Percentiles rank a stretch among this genome's conserved stretches.
Evolutionary conservation across 2,797 vertebrate species (phyloP).

Genomic region (Pipistrellus pygmaeus): DNA sequence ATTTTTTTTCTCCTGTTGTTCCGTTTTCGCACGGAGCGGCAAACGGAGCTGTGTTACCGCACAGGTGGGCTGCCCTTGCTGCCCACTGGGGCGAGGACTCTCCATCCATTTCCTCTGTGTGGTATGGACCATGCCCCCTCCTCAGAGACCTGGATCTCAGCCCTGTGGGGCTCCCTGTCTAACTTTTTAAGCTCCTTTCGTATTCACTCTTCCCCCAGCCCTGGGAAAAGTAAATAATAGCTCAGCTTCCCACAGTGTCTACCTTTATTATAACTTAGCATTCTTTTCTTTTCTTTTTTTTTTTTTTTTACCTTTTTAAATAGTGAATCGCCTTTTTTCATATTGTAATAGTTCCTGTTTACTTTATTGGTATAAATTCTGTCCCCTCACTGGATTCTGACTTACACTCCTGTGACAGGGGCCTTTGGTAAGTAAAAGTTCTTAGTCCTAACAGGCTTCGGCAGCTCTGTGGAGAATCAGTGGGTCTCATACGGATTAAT

Average conservation of each 20-base stretch:
- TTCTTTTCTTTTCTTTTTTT: not conserved
- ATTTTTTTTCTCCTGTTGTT: not conserved
- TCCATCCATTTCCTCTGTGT: not conserved
- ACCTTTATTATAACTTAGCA: not conserved
- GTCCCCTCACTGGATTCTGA: not conserved
- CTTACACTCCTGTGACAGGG: not conserved
- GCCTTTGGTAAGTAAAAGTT: not conserved
- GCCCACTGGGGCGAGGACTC: not conserved
- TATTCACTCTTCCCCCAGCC: not conserved
- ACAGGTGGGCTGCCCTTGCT: not conserved
- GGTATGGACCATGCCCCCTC: not conserved
- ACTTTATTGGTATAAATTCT: not conserved
- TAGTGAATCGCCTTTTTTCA: not conserved
- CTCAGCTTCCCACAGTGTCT: not conserved
- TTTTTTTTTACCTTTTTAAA: conserved; percentile 2
- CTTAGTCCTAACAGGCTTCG: not conserved
- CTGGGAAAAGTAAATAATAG: not conserved
- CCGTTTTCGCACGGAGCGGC: not conserved
- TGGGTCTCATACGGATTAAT: not conserved
- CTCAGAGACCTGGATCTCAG: not conserved
- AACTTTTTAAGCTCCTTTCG: not conserved
- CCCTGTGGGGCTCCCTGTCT: not conserved
- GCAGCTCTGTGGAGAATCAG: not conserved
- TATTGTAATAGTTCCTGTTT: not conserved
- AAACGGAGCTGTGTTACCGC: not conserved